Conservation (phyloP, 2,888 invertebrate genomes). For the Ochropleura leucogaster region DNA sequence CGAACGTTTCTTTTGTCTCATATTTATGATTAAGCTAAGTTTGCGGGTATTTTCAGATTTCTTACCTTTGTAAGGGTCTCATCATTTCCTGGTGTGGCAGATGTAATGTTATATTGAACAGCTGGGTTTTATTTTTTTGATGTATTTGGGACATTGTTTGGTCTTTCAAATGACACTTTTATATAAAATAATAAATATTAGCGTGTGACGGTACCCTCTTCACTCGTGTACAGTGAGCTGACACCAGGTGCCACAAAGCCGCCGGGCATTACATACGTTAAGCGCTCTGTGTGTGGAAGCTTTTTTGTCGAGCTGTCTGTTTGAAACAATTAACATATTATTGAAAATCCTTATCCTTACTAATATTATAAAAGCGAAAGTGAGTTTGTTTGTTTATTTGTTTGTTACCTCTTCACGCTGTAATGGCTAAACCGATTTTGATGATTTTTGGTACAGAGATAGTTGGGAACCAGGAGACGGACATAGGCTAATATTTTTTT, state of each 20-base stretch:
- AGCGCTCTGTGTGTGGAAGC: background rate
- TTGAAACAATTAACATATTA: conserved; percentile 41
- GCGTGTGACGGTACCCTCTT: conserved; percentile 41
- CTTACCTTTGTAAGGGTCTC: conserved; percentile 16
- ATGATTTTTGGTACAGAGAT: too few species aligned
- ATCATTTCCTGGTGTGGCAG: conserved; percentile 7
- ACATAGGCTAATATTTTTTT: too few species aligned
- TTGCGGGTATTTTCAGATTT: conserved; percentile 49
- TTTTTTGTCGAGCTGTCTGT: conserved; percentile 39
- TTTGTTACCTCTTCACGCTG: too few species aligned
- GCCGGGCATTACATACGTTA: conserved; percentile 27
- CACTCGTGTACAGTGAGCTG: conserved; percentile 30
- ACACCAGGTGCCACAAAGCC: conserved; percentile 50
- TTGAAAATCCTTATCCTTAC: too few species aligned
- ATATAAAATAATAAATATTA: conserved; percentile 18
- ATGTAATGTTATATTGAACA: conserved; percentile 16
- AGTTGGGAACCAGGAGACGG: too few species aligned
- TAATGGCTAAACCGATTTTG: too few species aligned
- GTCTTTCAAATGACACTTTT: background rate
- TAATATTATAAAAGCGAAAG: too few species aligned
- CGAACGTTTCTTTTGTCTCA: conserved; percentile 54
- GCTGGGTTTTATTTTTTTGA: conserved; percentile 22
- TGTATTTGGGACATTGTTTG: conserved; percentile 6
- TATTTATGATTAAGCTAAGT: conserved; percentile 56
- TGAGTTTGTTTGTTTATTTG: too few species aligned